A percentile compares a stretch with the other conserved stretches of the same genome.
Evolutionary conservation across 1,140 invertebrate genomes (phyloP).

Genomic region (Nautilus pompilius): DNA sequence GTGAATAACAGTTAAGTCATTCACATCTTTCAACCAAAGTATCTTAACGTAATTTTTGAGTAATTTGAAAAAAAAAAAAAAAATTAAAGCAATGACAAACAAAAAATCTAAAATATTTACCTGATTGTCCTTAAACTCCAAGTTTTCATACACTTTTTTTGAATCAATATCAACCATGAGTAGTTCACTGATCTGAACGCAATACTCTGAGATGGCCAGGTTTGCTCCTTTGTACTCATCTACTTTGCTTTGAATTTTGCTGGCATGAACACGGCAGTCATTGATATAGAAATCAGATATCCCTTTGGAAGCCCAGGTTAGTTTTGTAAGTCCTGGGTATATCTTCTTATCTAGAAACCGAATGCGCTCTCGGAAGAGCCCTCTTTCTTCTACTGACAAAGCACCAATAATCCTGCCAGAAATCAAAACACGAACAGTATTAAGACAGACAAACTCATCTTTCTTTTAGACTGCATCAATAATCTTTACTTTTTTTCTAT

Average conservation of each 20-base stretch:
- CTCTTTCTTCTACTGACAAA: conserved; percentile 60
- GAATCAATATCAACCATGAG: conserved; percentile 66
- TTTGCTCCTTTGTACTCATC: conserved; percentile 78
- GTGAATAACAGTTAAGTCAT: no score
- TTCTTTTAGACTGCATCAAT: no score
- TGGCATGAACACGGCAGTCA: conserved; percentile 69
- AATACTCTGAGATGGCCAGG: conserved; percentile 68
- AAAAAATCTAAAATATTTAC: no score
- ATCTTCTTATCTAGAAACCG: conserved; percentile 70
- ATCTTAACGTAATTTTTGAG: no score
- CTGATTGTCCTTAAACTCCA: conserved; percentile 57
- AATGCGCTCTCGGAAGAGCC: conserved; percentile 62
- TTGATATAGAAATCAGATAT: conserved; percentile 74
- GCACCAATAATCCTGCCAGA: conserved; percentile 62
- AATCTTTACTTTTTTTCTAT: no score
- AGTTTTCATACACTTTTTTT: conserved; percentile 54
- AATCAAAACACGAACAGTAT: no score
- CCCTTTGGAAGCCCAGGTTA: conserved; percentile 72
- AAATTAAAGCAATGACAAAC: no score
- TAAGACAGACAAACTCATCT: not conserved
- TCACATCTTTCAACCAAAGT: no score
- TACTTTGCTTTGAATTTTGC: conserved; percentile 69
- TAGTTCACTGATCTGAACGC: conserved; percentile 74
- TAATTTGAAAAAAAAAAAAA: no score
- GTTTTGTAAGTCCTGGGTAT: conserved; percentile 72